Percentiles rank a stretch among this genome's conserved stretches.
Evolutionary conservation across 2,888 invertebrate genomes (phyloP).

Genomic region (Cyaniris semiargus): DNA sequence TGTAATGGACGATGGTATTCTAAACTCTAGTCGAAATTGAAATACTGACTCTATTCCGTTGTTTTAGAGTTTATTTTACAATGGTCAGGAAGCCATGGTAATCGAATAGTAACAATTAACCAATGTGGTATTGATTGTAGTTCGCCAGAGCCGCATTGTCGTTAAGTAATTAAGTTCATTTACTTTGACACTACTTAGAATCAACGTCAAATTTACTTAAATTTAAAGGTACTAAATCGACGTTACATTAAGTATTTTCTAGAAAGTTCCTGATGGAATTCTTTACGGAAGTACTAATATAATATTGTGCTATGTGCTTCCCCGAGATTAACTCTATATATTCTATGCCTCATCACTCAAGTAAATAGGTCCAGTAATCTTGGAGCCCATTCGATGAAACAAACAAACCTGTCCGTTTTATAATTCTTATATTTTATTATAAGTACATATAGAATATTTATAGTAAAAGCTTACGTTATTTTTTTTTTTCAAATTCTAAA

Average conservation of each 20-base stretch:
- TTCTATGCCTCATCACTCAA: too few relatives aligned
- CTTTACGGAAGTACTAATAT: too few relatives aligned
- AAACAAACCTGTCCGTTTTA: too few relatives aligned
- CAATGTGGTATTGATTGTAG: conserved; percentile 36
- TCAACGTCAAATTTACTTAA: neutral
- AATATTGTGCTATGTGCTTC: too few relatives aligned
- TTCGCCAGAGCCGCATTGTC: conserved; percentile 32
- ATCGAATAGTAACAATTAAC: conserved; percentile 40
- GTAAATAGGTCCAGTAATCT: too few relatives aligned
- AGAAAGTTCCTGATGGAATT: neutral
- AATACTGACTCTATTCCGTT: neutral
- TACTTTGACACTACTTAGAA: conserved; percentile 14
- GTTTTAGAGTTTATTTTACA: neutral
- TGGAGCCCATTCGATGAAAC: too few relatives aligned
- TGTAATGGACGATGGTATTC: neutral
- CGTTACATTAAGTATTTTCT: neutral
- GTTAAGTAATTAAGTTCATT: conserved; percentile 22
- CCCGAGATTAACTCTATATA: too few relatives aligned
- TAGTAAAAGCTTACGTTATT: too few relatives aligned
- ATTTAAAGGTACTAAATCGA: neutral
- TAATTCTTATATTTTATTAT: too few relatives aligned
- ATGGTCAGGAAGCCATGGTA: conserved; percentile 19
- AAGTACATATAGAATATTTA: too few relatives aligned
- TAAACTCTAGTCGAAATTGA: neutral
- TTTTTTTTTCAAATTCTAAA: too few relatives aligned